Conservation (phyloP, 2,797 vertebrate genomes). For the Malacoctenus gilli region DNA sequence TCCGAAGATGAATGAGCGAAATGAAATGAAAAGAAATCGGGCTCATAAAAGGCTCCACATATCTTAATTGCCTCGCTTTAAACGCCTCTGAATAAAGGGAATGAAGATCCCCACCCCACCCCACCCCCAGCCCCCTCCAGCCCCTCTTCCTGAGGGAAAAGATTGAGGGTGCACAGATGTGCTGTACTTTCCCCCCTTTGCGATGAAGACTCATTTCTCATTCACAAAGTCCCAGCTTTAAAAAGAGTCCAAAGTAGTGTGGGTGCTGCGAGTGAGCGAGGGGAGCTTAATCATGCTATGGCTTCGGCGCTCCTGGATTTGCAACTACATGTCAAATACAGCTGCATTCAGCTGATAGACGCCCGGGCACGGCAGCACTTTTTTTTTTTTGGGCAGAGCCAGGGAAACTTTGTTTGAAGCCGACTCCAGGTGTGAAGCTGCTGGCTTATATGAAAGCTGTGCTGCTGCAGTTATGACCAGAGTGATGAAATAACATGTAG, state of each 20-base stretch:
- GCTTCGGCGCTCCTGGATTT: constrained; percentile 44
- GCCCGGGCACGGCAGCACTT: constrained; percentile 14
- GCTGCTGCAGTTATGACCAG: constrained; percentile 18
- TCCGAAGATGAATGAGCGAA: constrained; percentile 46
- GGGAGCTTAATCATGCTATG: constrained; percentile 31
- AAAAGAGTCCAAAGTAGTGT: constrained; percentile 46
- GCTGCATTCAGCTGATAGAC: constrained; percentile 34
- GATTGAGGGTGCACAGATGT: constrained; percentile 53
- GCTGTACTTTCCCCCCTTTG: constrained; percentile 40
- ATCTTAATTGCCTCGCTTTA: constrained; percentile 67
- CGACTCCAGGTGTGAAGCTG: constrained; percentile 46
- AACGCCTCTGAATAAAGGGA: constrained; percentile 46
- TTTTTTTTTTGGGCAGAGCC: constrained; percentile 26
- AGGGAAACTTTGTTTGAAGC: constrained; percentile 35
- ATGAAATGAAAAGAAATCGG: constrained; percentile 45
- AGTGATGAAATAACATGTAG: constrained; percentile 23
- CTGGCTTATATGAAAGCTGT: constrained; percentile 24
- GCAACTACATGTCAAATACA: constrained; percentile 10
- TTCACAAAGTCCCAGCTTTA: constrained; percentile 68
- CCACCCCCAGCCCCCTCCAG: too few relatives aligned
- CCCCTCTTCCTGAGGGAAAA: constrained; percentile 50
- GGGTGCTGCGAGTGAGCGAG: background rate
- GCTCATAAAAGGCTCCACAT: constrained; percentile 52
- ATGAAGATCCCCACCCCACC: constrained; percentile 33
- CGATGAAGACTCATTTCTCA: constrained; percentile 56